Base-by-base conservation (phyloP, 2,888 invertebrate species). In the Pasiphila rectangulata region DNA sequence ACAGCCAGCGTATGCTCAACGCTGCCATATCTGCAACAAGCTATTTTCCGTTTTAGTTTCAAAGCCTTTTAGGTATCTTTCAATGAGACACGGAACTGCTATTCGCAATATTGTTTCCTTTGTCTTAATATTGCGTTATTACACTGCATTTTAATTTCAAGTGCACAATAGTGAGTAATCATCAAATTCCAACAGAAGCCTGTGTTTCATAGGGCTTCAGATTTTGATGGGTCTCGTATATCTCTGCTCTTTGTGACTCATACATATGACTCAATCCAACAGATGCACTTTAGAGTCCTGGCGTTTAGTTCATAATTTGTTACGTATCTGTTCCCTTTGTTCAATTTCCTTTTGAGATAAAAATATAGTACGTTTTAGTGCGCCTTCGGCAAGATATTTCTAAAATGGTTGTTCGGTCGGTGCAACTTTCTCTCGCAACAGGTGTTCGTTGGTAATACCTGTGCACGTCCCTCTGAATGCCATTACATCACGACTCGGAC, bases 381-480 rank as follows among this genome's bases (percentile, higher is more conserved):
- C 47, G 50, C 48, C 50, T 50, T 46, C 9, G 37, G 51, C 46
- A 46, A 46, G 49, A 43, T 54, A 54, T 53, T 54, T 52, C 52
- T 52, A 48, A 48, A 52, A 49, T 38, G 49, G 37, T 48, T 42
- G 51, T 46, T 54, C 46, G 29, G 44, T 54, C 46, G 29, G 44
- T 50, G 53, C 59, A 58, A 73, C 78, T 80, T 82, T 81, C 79
- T 73, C 75, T 51, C 35, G 53, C 55, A 61, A 70, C 76, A 68
- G 72, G 75, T 72, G 71, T 69, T 63, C 57, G 62, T 57, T 60
- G 62, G 59, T 57, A 59, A 51, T 50, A 55, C 56, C 58, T 37
- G 42, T 36, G 51, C 51, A 54, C 51, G 61, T 70, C 56, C 51
- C 64, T 66, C 64, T 69, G 69, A 72, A 72, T 61, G 67, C 66